Base-by-base conservation (phyloP, 2,113 vertebrate species). In the Oplegnathus fasciatus region DNA sequence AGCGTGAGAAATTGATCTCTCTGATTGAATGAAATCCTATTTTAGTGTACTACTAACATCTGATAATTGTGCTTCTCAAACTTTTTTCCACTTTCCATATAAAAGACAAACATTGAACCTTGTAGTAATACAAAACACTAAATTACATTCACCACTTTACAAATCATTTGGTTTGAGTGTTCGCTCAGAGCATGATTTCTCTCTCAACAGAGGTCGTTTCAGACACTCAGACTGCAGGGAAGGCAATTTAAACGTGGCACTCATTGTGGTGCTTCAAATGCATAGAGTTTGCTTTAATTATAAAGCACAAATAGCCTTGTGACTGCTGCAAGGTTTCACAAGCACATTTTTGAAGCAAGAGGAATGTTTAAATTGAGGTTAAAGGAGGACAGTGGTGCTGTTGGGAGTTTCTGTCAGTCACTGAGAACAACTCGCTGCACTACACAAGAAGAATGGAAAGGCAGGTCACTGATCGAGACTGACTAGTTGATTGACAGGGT, bases 201-300 rank as follows among this genome's bases (percentile, higher is more conserved):
- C 57, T 68, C 62, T 61, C 18, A 78, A 6, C 82, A 66, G 64
- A 82, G 78, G 79, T 78, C 77, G 80, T 82, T 86, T 80, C 22
- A 69, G 42, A 75, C 68, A 74, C 61, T 32, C 66, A 74, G 52
- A 26, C 22, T 6, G 28, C 4, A 66, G 7, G 67, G 50, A 76
- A 80, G 83, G 62, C 62, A 6, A 17, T 85, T 80, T 71, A 75
- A 57, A 65, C 42, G 3, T 73, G 54, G 69, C 61, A 37, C 50
- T 85, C 50, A 20, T 69, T 70, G 42, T 73, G 61, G 80, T 62
- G 66, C 66, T 84, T 60, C 81, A 87, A 80, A 78, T 86, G 80
- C 82, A 74, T 50, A 24, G 62, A 79, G 46, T 71, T 78, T 46
- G 75, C 50, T 89, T 83, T 91, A 88, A 90, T 90, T 88, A 86